Conservation (phyloP, 2,797 vertebrate species). For the Melanotaenia maccullochi region DNA sequence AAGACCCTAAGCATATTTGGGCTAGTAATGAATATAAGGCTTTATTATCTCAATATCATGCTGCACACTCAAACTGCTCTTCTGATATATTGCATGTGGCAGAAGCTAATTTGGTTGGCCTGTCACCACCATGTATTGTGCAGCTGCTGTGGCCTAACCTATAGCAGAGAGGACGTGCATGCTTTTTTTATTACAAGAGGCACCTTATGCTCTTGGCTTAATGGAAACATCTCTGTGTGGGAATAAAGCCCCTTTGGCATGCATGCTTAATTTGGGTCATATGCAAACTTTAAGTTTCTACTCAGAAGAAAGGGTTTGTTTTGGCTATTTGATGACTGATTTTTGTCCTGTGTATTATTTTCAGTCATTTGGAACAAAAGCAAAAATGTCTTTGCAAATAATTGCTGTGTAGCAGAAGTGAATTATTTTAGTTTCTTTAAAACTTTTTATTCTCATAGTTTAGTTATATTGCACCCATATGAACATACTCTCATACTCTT, state of each 20-base stretch:
- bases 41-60: neutral
- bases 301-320: conserved; percentile 65
- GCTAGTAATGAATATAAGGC: neutral
- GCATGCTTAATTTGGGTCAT: conserved; percentile 65
- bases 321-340: conserved; percentile 38
- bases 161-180: conserved; percentile 42
- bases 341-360: conserved; percentile 55
- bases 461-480: neutral
- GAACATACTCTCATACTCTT: neutral
- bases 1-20: neutral
- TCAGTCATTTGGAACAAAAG: conserved; percentile 53
- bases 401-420: conserved; percentile 30
- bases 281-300: conserved; percentile 56
- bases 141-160: conserved; percentile 54
- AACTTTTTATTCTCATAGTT: neutral
- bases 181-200: conserved; percentile 73
- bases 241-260: conserved; percentile 55
- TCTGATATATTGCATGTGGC: conserved; percentile 33
- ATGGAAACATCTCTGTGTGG: conserved; percentile 76
- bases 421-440: neutral
- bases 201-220: conserved; percentile 71
- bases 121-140: conserved; percentile 60
- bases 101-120: conserved; percentile 35
- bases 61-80: neutral
- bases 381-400: conserved; percentile 32